Evolutionary conservation across 2,888 invertebrate genomes (phyloP).

Genomic region (Bugula neritina): DNA sequence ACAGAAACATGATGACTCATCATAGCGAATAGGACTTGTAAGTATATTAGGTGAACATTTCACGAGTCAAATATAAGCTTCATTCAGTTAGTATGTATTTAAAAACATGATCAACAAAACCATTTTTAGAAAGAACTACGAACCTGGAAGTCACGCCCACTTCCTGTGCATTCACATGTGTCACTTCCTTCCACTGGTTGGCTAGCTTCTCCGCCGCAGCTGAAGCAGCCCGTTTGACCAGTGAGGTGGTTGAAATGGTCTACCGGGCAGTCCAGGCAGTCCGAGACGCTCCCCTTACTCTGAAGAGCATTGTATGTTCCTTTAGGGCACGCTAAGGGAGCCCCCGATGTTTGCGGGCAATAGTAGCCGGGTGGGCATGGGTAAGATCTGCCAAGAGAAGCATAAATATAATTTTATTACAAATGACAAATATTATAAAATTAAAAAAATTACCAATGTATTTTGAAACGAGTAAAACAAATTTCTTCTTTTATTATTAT

Average conservation of each 20-base stretch:
- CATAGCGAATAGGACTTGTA: no score
- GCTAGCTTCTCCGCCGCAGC: conserved; percentile 42
- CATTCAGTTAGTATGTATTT: no score
- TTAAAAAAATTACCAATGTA: no score
- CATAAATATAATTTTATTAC: no score
- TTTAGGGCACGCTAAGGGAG: conserved; percentile 40
- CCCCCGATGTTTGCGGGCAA: conserved; percentile 41
- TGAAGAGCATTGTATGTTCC: conserved; percentile 38
- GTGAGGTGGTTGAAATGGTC: conserved; percentile 42
- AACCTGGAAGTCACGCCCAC: conserved; percentile 49
- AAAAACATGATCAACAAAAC: no score
- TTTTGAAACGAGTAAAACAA: no score
- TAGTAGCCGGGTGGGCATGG: conserved; percentile 49
- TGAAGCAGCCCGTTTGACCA: conserved; percentile 42
- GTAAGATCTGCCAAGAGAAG: conserved; percentile 37
- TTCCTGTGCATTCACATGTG: conserved; percentile 42
- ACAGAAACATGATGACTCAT: no score
- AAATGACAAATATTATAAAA: no score
- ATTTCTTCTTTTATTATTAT: no score
- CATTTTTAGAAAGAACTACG: no score
- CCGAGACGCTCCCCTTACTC: conserved; percentile 33
- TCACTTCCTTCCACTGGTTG: conserved; percentile 39
- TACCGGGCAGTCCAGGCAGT: conserved; percentile 40
- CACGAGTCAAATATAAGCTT: no score
- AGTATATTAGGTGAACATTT: no score